A percentile compares a stretch with the other conserved stretches of the same genome.
Evolutionary conservation across 2,888 invertebrate genomes (phyloP).

Genomic region (Megaustenia siamemsis): DNA sequence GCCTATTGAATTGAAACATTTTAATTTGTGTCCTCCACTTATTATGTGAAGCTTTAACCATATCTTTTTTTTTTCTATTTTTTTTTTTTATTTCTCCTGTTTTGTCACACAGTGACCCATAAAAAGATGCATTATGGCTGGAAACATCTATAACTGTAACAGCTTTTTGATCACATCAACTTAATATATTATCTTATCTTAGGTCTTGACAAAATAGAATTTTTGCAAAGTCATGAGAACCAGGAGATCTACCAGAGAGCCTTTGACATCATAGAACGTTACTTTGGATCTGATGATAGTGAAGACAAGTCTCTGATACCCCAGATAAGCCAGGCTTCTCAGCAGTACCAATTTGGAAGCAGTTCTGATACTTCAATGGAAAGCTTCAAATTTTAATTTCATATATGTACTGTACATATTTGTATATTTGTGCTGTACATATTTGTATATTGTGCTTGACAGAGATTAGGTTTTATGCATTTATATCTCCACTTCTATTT

Average conservation of each 20-base stretch:
- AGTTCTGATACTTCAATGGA: conserved; percentile 68
- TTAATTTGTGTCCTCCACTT: too few species aligned
- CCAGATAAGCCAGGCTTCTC: conserved; percentile 83
- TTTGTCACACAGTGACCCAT: too few species aligned
- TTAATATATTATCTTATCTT: too few species aligned
- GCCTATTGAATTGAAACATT: too few species aligned
- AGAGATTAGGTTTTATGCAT: too few species aligned
- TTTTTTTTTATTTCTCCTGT: too few species aligned
- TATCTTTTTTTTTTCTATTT: too few species aligned
- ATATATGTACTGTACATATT: not conserved
- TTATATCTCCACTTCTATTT: too few species aligned
- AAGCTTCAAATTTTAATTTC: conserved; percentile 70
- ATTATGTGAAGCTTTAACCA: too few species aligned
- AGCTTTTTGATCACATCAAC: too few species aligned
- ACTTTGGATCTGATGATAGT: conserved; percentile 90
- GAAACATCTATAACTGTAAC: too few species aligned
- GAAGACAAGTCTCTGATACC: conserved; percentile 87
- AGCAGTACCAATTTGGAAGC: conserved; percentile 72
- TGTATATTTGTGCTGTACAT: not conserved
- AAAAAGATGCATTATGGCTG: too few species aligned
- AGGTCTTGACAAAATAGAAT: conserved; percentile 97
- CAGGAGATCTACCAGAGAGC: conserved; percentile 98
- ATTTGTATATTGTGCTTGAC: not conserved
- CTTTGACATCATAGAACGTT: conserved; percentile 96
- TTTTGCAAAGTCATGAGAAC: conserved; percentile 97